phyloP scores from a whole-genome alignment of 2,797 vertebrate species.

The Leuciscus waleckii region DNA sequence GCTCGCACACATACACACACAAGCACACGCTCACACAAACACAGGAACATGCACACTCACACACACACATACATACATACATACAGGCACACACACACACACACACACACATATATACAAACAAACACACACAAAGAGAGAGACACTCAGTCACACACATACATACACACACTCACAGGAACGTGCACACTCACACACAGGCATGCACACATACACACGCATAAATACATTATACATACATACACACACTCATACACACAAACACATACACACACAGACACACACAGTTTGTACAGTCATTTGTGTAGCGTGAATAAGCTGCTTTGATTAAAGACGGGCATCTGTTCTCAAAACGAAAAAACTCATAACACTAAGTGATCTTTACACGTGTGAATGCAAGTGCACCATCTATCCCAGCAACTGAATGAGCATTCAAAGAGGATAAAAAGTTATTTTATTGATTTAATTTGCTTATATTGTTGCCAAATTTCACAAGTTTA shows the following conservation, averaged over 20 bases:
- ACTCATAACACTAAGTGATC: no score
- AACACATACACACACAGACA: no score
- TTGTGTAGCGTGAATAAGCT: background rate
- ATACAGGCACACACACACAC: rapidly evolving
- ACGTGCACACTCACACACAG: no score
- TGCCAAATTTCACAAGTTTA: background rate
- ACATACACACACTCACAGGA: no score
- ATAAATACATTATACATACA: background rate
- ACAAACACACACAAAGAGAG: no score
- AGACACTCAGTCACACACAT: rapidly evolving
- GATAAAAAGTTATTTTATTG: background rate
- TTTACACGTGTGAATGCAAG: background rate
- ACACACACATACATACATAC: no score
- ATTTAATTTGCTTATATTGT: background rate
- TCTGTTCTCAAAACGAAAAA: background rate
- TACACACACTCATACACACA: background rate
- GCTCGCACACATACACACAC: no score
- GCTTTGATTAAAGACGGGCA: background rate
- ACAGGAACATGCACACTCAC: no score
- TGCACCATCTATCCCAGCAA: background rate
- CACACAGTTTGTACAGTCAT: constrained; percentile 21
- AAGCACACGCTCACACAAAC: no score
- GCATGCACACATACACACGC: no score
- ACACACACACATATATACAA: no score
- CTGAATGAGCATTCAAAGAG: background rate